These are phyloP conservation scores for Tachycineta bicolor DNA, from an alignment of 2,113 vertebrate genomes.

Conservation along the genomic window DNA sequence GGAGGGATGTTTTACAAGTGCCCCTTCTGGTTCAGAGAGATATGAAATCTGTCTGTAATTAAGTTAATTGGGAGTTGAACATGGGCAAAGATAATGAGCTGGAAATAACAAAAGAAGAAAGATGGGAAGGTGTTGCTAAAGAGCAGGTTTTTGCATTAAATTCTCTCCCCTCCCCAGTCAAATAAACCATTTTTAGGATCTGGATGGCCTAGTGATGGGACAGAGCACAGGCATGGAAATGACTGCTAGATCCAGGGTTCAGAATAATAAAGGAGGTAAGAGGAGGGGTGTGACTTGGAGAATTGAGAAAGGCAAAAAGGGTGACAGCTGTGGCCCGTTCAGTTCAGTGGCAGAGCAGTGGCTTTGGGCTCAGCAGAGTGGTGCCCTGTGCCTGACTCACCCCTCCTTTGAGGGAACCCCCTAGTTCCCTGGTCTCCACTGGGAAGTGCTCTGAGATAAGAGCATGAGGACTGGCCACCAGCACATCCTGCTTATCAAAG, in stretches of 20 bases:
- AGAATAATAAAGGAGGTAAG: not conserved
- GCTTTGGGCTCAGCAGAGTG: not conserved
- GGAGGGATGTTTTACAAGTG: slow-evolving; percentile 52
- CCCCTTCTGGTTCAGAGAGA: slow-evolving; percentile 55
- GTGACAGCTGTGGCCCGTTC: not conserved
- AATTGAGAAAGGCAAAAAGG: not conserved
- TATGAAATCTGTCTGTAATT: slow-evolving; percentile 61
- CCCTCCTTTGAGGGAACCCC: not conserved
- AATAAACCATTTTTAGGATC: slow-evolving; percentile 3
- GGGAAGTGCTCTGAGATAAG: not conserved
- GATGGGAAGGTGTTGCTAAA: slow-evolving; percentile 48
- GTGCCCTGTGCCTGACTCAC: not conserved
- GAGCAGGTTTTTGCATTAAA: slow-evolving; percentile 9
- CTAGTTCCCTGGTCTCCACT: not conserved
- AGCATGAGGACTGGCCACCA: not conserved
- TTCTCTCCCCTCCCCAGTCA: not conserved
- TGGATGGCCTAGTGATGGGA: not conserved
- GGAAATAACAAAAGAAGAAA: slow-evolving; percentile 56
- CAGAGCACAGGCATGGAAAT: not conserved
- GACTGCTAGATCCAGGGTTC: not conserved
- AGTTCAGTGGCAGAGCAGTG: not conserved
- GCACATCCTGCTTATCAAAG: not conserved
- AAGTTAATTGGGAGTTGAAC: slow-evolving; percentile 64
- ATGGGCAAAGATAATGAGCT: slow-evolving; percentile 57
- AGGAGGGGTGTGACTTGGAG: not conserved